phyloP scores from a whole-genome alignment of 2,113 vertebrate species.

The Entelurus aequoreus region DNA sequence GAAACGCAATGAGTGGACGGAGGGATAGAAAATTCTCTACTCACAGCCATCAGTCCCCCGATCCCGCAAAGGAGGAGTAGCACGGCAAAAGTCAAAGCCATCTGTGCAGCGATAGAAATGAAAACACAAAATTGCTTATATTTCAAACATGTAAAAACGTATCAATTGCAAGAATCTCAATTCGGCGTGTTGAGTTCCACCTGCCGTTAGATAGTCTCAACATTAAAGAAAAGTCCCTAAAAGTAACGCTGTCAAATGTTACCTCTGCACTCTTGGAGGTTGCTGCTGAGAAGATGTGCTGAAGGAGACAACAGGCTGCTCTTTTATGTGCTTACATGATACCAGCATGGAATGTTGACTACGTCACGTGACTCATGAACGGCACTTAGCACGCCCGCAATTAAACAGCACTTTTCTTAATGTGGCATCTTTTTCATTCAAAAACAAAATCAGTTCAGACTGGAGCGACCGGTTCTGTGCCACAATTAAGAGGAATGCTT shows the following conservation, averaged over 20 bases:
- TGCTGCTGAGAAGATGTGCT: not conserved
- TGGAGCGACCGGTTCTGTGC: too few species aligned
- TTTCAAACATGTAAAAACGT: too few species aligned
- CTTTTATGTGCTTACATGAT: not conserved
- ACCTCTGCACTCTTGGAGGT: conserved; percentile 1
- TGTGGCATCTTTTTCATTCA: too few species aligned
- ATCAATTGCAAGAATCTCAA: too few species aligned
- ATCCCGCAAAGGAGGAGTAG: not conserved
- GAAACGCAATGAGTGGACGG: not conserved
- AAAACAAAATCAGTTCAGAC: too few species aligned
- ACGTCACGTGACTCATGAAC: not conserved
- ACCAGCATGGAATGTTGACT: not conserved
- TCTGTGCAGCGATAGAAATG: conserved; percentile 1
- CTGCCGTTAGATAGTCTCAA: too few species aligned
- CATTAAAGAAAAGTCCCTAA: too few species aligned
- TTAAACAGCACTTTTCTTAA: too few species aligned
- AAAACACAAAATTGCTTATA: not conserved
- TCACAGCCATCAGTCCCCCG: not conserved
- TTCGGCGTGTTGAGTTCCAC: too few species aligned
- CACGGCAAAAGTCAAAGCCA: not conserved
- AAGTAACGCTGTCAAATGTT: not conserved
- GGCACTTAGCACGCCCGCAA: too few species aligned
- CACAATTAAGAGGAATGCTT: too few species aligned
- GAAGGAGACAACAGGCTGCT: too few species aligned
- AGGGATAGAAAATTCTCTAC: not conserved